These are phyloP conservation scores for Belonocnema kinseyi DNA, from an alignment of 1,140 invertebrate species.

Conservation along the genomic window DNA sequence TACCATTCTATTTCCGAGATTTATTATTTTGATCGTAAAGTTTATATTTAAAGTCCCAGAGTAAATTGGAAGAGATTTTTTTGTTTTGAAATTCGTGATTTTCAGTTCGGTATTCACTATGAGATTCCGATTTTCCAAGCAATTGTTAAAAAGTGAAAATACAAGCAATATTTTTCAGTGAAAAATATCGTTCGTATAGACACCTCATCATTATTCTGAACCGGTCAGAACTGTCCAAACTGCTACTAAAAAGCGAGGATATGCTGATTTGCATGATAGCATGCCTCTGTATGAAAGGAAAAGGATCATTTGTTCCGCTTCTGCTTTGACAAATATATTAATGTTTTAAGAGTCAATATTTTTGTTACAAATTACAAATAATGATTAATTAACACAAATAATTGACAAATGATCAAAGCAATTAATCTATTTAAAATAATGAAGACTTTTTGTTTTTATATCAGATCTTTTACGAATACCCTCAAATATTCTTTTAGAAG, in stretches of 20 bases:
- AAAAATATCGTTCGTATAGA: slow-evolving; percentile 1
- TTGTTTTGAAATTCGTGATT: neutral
- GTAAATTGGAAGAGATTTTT: too few species aligned
- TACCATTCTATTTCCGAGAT: too few species aligned
- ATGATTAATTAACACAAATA: too few species aligned
- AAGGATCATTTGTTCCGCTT: neutral
- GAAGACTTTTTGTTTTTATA: too few species aligned
- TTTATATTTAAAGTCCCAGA: too few species aligned
- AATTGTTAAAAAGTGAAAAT: slow-evolving; percentile 15
- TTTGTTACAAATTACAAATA: neutral
- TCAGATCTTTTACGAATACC: too few species aligned
- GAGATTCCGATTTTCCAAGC: neutral
- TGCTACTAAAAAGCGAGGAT: slow-evolving; percentile 3
- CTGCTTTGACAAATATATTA: neutral
- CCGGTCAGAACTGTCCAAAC: slow-evolving; percentile 12
- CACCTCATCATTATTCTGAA: slow-evolving; percentile 16
- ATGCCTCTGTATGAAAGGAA: slow-evolving; percentile 2
- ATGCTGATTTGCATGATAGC: slow-evolving; percentile 12
- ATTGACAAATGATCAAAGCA: too few species aligned
- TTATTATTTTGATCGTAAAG: too few species aligned
- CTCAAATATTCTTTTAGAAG: too few species aligned
- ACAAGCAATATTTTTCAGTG: slow-evolving; percentile 7
- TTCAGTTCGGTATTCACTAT: neutral
- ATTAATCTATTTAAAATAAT: too few species aligned
- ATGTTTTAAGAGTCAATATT: neutral